A percentile compares a stretch with the other conserved stretches of the same genome.
Evolutionary conservation across 2,888 invertebrate genomes (phyloP).

Genomic region (Heliconius sara): DNA sequence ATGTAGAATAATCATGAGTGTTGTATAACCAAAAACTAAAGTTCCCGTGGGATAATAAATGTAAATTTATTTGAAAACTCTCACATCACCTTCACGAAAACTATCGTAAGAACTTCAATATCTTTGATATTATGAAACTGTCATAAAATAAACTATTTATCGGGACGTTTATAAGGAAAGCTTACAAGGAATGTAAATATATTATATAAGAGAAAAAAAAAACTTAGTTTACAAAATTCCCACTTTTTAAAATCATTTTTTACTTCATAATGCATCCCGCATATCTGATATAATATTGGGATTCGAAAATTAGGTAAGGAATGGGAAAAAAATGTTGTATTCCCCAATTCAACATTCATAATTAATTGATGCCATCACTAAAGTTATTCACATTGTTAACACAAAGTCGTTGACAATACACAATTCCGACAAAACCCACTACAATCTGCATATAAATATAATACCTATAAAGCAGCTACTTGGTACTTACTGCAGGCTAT

Average conservation of each 20-base stretch:
- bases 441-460: constrained; percentile 23
- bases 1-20: neutral
- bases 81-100: neutral
- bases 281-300: neutral
- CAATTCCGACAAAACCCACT: neutral
- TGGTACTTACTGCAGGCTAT: constrained; percentile 39
- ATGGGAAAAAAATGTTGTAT: neutral
- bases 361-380: neutral
- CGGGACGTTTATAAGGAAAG: neutral
- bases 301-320: too few species aligned
- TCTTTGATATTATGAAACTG: neutral
- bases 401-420: neutral
- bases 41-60: constrained; percentile 1
- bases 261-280: neutral
- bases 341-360: neutral
- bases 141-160: constrained; percentile 1
- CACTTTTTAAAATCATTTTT: neutral
- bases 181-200: neutral
- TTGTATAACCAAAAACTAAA: constrained; percentile 12
- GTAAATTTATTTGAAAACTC: constrained; percentile 18
- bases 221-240: neutral
- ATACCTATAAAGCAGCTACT: constrained; percentile 25
- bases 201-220: neutral
- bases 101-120: neutral
- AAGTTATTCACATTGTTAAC: neutral